Base-by-base conservation (phyloP, 2,113 vertebrate genomes). In the Carassius auratus region DNA sequence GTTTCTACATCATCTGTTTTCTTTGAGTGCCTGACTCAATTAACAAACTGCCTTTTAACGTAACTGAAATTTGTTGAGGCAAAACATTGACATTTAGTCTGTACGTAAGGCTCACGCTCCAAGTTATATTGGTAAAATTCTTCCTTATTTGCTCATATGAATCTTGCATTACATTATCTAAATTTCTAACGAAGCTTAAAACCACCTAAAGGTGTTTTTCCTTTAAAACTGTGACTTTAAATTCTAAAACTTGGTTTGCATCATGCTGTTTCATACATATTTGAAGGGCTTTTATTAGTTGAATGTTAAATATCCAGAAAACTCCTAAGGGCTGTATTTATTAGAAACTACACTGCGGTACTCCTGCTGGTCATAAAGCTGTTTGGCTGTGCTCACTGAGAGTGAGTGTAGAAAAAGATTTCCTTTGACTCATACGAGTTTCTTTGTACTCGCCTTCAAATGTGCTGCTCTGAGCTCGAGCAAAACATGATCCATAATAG, bases 281-380 rank as follows among this genome's bases (percentile, higher is more conserved):
- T 57, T 42, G 81, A 59, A 71, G 50, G 26, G 19, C 50, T 73
- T 83, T 83, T 59, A 83, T 83, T 73, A 59, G 50, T n/a, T 71
- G 19, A 71, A 83, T 59, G 52, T 55, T 42, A 83, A 73, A 83
- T 57, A 73, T 57, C 30, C 66, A 36, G 23, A 17, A 68, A 81
- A 81, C 64, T 82, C 80, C 61, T 82, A 66, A 82, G 80, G 68
- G 81, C 50, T 73, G 81, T 83, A 73, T 71, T 73, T 83, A 73
- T 23, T 83, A 73, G 68, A 83, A 57, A 59, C 48, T 71, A 83
- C 81, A 55, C 19, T 13, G 12, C 6, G 4, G 19, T 73, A 38
- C 66, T 57, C 50, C 19, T 83, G 81, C 26, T 73, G 68, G 81
- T 83, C 62, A 82, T 80, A 33, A 82, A 83, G 50, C 66, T 42